Evolutionary conservation across 2,888 invertebrate species (phyloP).

Genomic region (Microctonus aethiopoides): DNA sequence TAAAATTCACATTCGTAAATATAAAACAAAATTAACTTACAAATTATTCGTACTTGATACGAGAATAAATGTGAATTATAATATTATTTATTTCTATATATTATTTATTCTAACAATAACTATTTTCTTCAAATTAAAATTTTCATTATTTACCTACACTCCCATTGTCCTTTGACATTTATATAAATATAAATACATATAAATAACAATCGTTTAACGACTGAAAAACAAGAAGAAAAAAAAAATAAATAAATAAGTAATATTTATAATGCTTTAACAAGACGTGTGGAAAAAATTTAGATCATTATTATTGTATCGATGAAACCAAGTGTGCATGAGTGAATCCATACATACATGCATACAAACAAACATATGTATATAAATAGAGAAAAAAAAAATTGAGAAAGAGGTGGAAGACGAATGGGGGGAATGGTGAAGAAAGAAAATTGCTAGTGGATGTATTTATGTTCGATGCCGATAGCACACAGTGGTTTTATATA

Average conservation of each 20-base stretch:
- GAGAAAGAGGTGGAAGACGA: not conserved
- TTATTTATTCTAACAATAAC: not conserved
- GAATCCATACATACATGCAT: not conserved
- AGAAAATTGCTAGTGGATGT: not conserved
- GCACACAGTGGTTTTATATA: not conserved
- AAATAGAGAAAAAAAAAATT: not conserved
- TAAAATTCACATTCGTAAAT: too few species aligned
- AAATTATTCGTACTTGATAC: not conserved
- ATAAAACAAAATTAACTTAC: too few species aligned
- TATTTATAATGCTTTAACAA: not conserved
- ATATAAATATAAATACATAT: too few species aligned
- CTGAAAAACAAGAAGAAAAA: not conserved
- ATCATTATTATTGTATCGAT: not conserved
- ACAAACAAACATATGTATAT: not conserved
- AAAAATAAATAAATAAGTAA: not conserved
- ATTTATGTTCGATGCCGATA: slow-evolving; percentile 11
- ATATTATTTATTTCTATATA: not conserved
- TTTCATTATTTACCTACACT: too few species aligned
- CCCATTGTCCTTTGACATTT: too few species aligned
- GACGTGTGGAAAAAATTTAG: not conserved
- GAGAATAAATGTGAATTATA: not conserved
- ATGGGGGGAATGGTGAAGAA: not conserved
- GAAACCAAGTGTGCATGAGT: not conserved
- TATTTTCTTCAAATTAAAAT: too few species aligned
- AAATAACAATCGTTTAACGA: too few species aligned